Base-by-base conservation (phyloP, 2,888 invertebrate species). In the Pardosa pseudoannulata region DNA sequence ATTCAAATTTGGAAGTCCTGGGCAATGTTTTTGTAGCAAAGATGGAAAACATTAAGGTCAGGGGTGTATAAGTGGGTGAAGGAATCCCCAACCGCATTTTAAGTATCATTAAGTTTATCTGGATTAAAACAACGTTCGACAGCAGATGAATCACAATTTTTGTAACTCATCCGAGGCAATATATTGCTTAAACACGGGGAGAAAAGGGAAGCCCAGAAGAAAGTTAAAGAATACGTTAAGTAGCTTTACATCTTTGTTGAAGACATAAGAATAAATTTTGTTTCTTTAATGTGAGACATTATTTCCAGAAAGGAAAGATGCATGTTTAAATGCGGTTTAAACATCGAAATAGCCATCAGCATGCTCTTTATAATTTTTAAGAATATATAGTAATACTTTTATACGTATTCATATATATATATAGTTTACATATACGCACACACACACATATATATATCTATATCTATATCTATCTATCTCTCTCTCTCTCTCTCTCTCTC, bases 91-190 rank as follows among this genome's bases (percentile, higher is more conserved):
- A 1, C 46, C 36, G n/a, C 46, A 32, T 72, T 72, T 72, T 65
- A 79, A 79, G 72, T 64, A 65, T 41, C 72, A 23, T 72, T 72
- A 68, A 36, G 16, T 68, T 65, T 75, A 79, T 65, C 64, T 65
- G 71, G 31, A 71, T 79, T 64, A 64, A 32, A 79, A 36, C 36
- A 36, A 36, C 36, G 36, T 36, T 36, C 36, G 36, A 36, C 36
- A 16, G 41, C 16, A 46, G 41, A 46, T 46, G 41, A 46, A 46
- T 46, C 41, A 11, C 5, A 7, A 46, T 16, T 16, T 36, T 11
- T 36, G n/a, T n/a, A n/a, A n/a, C 16, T 16, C 16, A 46, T 2
- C 41, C 6, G 2, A 11, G 2, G 16, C 9, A 46, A 46, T 9
- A 46, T 13, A 13, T 46, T 13, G 9, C 11, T 11, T 7, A 7